Conservation (phyloP, 1,140 invertebrate genomes). For the Panulirus ornatus region DNA sequence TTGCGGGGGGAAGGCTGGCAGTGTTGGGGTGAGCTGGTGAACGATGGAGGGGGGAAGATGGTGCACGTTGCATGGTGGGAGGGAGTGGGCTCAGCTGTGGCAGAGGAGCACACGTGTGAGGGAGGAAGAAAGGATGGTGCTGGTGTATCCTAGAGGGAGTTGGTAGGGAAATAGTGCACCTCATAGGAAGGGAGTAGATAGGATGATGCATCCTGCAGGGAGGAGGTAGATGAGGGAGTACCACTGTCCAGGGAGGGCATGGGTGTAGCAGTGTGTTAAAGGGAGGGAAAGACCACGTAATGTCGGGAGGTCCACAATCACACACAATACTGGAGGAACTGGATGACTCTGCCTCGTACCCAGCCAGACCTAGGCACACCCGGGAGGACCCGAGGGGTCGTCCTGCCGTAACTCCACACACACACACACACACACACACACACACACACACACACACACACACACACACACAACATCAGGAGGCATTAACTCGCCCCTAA, state of each 20-base stretch:
- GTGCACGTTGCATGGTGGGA: neutral
- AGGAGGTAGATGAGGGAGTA: neutral
- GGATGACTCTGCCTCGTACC: too few species aligned
- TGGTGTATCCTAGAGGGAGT: neutral
- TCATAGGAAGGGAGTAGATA: neutral
- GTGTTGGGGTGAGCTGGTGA: neutral
- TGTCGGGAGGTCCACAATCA: too few species aligned
- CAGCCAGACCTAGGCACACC: too few species aligned
- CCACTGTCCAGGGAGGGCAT: neutral
- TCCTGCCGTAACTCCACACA: too few species aligned
- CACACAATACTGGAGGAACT: too few species aligned
- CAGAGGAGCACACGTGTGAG: neutral
- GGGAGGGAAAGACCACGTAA: too few species aligned
- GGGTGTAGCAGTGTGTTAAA: neutral
- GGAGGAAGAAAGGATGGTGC: neutral
- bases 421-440: too few species aligned
- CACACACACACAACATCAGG: too few species aligned
- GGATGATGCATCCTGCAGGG: neutral
- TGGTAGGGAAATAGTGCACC: neutral
- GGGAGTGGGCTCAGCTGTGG: neutral
- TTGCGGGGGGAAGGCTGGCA: conserved; percentile 25
- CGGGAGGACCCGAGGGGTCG: too few species aligned
- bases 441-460: too few species aligned
- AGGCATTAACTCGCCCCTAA: too few species aligned
- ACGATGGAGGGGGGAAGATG: neutral